Conservation (phyloP, 2,797 vertebrate genomes). For the Siniperca obscura region DNA sequence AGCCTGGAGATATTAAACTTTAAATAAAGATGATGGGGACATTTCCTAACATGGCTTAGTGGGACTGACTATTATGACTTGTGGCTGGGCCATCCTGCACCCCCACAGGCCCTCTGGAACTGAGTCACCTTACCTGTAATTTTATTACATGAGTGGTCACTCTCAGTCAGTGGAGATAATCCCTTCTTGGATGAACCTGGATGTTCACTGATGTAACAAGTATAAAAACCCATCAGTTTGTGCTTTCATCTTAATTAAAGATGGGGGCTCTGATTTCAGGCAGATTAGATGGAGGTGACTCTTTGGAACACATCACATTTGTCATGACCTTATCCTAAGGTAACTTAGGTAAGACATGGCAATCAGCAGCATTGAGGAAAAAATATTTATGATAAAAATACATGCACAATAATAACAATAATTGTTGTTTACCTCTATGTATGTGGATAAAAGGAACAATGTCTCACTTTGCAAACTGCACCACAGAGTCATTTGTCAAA, state of each 20-base stretch:
- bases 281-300: slow-evolving; percentile 68
- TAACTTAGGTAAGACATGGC: neutral
- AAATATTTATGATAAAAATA: neutral
- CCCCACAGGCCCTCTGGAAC: slow-evolving; percentile 17
- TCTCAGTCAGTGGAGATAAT: slow-evolving; percentile 62
- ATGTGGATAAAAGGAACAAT: slow-evolving; percentile 6
- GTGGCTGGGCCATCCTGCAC: neutral
- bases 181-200: slow-evolving; percentile 74
- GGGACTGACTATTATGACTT: slow-evolving; percentile 39
- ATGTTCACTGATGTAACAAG: slow-evolving; percentile 75
- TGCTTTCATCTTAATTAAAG: slow-evolving; percentile 79
- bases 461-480: neutral
- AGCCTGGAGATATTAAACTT: slow-evolving; percentile 72
- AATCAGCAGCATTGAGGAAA: neutral
- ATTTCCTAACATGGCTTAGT: slow-evolving; percentile 52
- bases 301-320: slow-evolving; percentile 41
- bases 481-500: slow-evolving; percentile 3
- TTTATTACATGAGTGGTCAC: slow-evolving; percentile 67
- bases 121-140: slow-evolving; percentile 41
- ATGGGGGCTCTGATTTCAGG: slow-evolving; percentile 58
- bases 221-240: slow-evolving; percentile 66
- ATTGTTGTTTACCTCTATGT: neutral
- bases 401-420: neutral
- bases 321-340: slow-evolving; percentile 35
- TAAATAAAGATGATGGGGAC: slow-evolving; percentile 75